Conservation (phyloP, 2,113 vertebrate species). For the Hystrix cristata region DNA sequence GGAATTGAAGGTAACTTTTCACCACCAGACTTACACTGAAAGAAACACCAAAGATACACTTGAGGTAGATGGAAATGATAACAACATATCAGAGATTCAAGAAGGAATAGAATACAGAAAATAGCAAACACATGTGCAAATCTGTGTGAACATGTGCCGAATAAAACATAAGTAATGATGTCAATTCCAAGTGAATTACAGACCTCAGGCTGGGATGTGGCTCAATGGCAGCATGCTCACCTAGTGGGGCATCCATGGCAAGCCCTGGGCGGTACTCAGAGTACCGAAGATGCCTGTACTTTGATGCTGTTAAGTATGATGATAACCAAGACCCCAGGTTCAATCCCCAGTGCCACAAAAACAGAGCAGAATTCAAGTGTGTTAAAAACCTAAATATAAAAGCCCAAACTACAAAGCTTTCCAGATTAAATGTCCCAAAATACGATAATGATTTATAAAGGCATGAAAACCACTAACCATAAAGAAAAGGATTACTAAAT, state of each 20-base stretch:
- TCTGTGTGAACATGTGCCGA: background rate
- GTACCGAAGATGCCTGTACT: background rate
- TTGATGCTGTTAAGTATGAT: background rate
- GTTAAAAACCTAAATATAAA: background rate
- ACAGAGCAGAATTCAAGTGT: background rate
- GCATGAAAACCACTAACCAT: background rate
- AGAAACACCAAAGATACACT: background rate
- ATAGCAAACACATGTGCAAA: background rate
- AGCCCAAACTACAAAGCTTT: background rate
- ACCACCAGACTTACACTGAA: background rate
- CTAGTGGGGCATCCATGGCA: background rate
- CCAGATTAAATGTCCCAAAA: background rate
- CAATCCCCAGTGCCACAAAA: background rate
- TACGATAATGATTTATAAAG: background rate
- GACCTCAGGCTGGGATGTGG: background rate
- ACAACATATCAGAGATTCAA: background rate
- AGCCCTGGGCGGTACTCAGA: background rate
- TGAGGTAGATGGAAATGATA: background rate
- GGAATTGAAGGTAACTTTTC: background rate
- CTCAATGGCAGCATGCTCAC: background rate
- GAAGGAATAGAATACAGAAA: background rate
- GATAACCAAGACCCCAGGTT: background rate
- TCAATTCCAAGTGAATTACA: background rate
- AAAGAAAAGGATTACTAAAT: background rate
- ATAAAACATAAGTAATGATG: background rate